Evolutionary conservation across 2,888 invertebrate species (phyloP).

Genomic region (Steinernema carpocapsae): DNA sequence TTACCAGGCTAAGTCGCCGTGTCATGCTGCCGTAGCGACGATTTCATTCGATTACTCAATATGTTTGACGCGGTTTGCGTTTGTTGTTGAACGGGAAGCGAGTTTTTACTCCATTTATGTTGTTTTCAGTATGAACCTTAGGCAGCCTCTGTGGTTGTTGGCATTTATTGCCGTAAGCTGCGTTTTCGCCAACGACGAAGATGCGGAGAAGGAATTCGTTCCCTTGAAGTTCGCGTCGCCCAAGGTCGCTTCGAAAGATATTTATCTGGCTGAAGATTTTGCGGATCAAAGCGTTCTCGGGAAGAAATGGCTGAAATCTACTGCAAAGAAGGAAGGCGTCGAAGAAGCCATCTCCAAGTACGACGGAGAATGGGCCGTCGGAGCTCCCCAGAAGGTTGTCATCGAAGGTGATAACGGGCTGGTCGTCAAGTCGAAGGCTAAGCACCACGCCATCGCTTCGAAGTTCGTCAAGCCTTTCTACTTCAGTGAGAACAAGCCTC

Average conservation of each 20-base stretch:
- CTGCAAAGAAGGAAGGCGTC: constrained; percentile 84
- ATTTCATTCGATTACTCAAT: too few species aligned
- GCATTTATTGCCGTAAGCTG: not conserved
- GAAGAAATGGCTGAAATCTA: constrained; percentile 83
- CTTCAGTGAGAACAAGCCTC: constrained; percentile 80
- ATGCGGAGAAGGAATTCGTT: constrained; percentile 14
- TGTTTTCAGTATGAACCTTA: constrained; percentile 23
- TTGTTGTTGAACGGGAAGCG: too few species aligned
- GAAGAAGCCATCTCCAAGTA: constrained; percentile 92
- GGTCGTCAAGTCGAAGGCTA: constrained; percentile 87
- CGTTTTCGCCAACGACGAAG: not conserved
- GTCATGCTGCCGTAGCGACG: too few species aligned
- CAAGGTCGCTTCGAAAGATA: constrained; percentile 6
- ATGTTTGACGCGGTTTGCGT: too few species aligned
- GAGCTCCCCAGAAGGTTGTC: constrained; percentile 79
- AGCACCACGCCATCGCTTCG: constrained; percentile 90
- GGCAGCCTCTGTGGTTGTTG: constrained; percentile 32
- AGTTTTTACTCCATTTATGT: not conserved
- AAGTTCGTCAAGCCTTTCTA: constrained; percentile 80
- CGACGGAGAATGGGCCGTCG: constrained; percentile 81
- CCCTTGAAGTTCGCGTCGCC: constrained; percentile 5
- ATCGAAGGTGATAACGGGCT: constrained; percentile 85
- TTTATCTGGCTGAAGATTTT: constrained; percentile 48
- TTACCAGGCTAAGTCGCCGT: too few species aligned
- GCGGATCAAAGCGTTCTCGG: constrained; percentile 75